Conservation (phyloP, 2,797 vertebrate genomes). For the Pristis pectinata region DNA sequence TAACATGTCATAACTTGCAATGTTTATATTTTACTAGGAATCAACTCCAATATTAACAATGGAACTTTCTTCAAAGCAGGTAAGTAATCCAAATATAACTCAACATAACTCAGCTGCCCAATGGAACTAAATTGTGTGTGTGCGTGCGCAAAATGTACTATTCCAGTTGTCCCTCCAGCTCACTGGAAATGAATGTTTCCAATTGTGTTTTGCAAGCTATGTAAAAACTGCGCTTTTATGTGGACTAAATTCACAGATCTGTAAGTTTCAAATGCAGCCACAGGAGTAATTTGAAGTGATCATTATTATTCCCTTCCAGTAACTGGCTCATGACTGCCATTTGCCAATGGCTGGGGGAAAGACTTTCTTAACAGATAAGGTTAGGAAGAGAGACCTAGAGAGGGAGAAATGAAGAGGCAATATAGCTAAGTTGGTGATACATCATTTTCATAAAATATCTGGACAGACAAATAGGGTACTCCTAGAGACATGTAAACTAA, state of each 20-base stretch:
- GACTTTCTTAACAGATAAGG: neutral
- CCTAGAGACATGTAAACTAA: neutral
- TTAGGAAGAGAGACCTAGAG: neutral
- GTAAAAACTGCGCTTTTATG: neutral
- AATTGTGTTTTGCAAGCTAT: neutral
- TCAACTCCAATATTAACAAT: conserved; percentile 27
- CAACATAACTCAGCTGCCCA: neutral
- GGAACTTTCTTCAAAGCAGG: conserved; percentile 35
- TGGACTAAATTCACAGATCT: neutral
- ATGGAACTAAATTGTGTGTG: neutral
- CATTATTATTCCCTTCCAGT: neutral
- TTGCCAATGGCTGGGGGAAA: neutral
- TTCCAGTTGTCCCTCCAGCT: neutral
- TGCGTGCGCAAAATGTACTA: neutral
- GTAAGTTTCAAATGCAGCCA: neutral
- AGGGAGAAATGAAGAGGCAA: neutral
- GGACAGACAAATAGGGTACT: neutral
- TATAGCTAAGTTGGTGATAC: neutral
- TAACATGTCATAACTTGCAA: neutral
- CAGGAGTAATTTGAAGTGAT: neutral
- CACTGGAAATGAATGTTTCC: neutral
- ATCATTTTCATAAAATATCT: neutral
- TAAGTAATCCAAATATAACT: neutral
- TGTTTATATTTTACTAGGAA: conserved; percentile 12
- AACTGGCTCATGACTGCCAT: neutral